Percentiles rank a stretch among this genome's conserved stretches.
Conservation (phyloP, 2,888 invertebrate genomes). For the Octonoba sinensis region DNA sequence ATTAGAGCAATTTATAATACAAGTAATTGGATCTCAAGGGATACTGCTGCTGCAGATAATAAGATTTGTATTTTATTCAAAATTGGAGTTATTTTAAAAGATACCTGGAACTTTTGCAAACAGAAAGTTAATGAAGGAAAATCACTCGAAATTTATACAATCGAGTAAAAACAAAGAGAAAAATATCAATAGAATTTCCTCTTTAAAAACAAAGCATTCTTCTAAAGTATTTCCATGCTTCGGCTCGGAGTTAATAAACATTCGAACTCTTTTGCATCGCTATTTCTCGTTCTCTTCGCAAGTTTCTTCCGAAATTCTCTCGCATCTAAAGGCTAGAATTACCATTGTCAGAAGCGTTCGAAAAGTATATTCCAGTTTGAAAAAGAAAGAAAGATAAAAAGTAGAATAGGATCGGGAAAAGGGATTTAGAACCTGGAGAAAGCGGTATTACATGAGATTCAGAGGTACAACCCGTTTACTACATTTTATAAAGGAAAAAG, state of each 20-base stretch:
- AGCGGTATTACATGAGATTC: constrained; percentile 47
- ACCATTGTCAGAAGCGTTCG: constrained; percentile 52
- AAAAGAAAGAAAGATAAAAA: constrained; percentile 4
- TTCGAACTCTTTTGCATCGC: constrained; percentile 46
- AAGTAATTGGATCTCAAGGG: too few species aligned
- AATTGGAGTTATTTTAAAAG: too few species aligned
- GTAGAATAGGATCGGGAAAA: constrained; percentile 18
- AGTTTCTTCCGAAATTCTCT: constrained; percentile 37
- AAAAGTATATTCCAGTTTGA: constrained; percentile 8
- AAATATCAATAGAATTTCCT: constrained; percentile 24
- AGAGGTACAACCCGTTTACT: constrained; percentile 17
- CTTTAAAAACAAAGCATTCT: constrained; percentile 23
- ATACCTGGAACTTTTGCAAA: too few species aligned
- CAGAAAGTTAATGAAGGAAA: too few species aligned
- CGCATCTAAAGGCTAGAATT: constrained; percentile 48
- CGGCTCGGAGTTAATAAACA: constrained; percentile 49
- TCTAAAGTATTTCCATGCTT: constrained; percentile 30
- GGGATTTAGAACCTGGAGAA: constrained; percentile 34
- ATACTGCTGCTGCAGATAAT: too few species aligned
- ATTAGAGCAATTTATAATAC: too few species aligned
- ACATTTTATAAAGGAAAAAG: constrained; percentile 20
- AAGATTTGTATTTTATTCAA: too few species aligned
- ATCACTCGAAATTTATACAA: constrained; percentile 32
- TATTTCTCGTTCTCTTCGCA: constrained; percentile 15
- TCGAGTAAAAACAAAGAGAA: constrained; percentile 35